Evolutionary conservation across 1,140 invertebrate species (phyloP).

Genomic region (Bombus terrestris): DNA sequence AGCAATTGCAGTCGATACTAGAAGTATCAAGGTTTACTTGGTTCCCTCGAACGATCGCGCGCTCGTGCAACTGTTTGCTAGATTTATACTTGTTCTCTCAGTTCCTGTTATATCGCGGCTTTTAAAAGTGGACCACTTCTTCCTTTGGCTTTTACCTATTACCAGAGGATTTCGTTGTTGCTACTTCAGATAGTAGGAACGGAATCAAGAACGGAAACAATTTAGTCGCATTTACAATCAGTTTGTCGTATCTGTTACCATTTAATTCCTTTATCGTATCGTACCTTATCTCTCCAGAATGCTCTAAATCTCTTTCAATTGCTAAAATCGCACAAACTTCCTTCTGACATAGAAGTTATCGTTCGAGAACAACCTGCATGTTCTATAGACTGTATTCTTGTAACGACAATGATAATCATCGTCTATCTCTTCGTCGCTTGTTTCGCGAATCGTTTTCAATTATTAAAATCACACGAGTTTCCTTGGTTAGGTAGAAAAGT

Average conservation of each 20-base stretch:
- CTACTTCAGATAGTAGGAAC: not conserved
- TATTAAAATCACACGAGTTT: not conserved
- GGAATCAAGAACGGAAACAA: not conserved
- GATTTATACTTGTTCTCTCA: not conserved
- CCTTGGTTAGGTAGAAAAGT: not conserved
- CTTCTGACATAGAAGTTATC: not conserved
- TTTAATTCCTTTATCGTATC: not conserved
- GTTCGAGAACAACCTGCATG: not conserved
- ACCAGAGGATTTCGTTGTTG: slow-evolving; percentile 1
- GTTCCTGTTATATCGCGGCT: not conserved
- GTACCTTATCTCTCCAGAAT: no score
- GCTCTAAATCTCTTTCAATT: no score
- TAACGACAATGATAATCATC: no score
- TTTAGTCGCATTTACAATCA: not conserved
- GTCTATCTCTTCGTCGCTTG: not conserved
- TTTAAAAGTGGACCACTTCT: not conserved
- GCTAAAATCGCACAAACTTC: not conserved
- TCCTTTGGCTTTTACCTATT: not conserved
- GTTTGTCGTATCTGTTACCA: not conserved
- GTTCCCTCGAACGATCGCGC: not conserved
- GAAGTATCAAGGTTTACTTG: slow-evolving; percentile 32
- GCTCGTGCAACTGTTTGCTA: not conserved
- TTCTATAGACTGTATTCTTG: not conserved
- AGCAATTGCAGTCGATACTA: slow-evolving; percentile 57
- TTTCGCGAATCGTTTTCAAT: not conserved